phyloP scores from a whole-genome alignment of 2,797 vertebrate species.

The Cyclopterus lumpus region DNA sequence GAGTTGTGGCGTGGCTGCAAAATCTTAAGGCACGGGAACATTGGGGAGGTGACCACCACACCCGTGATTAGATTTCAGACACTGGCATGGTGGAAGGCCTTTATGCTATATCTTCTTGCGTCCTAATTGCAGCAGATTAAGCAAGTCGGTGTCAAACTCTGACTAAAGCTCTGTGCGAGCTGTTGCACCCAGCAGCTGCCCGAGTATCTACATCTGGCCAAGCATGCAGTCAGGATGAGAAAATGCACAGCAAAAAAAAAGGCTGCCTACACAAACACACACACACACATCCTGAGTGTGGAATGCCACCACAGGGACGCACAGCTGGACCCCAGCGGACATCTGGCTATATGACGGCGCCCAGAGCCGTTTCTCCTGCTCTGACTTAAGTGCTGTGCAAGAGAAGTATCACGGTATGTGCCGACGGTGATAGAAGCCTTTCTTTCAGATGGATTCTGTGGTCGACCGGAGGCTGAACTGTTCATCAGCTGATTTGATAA shows the following conservation, averaged over 20 bases:
- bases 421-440: constrained; percentile 26
- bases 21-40: constrained; percentile 45
- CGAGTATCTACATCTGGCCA: constrained; percentile 53
- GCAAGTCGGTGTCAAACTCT: constrained; percentile 39
- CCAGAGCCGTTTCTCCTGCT: constrained; percentile 43
- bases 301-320: constrained; percentile 62
- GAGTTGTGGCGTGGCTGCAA: constrained; percentile 38
- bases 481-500: constrained; percentile 74
- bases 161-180: constrained; percentile 35
- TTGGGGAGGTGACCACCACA: constrained; percentile 33
- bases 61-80: constrained; percentile 40
- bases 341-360: constrained; percentile 63
- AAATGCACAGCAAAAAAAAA: constrained; percentile 52
- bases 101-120: constrained; percentile 3
- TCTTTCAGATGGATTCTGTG: constrained; percentile 51
- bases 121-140: constrained; percentile 32
- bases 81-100: constrained; percentile 17
- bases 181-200: constrained; percentile 58
- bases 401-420: constrained; percentile 17
- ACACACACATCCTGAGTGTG: constrained; percentile 52
- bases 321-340: constrained; percentile 65
- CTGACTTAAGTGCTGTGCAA: constrained; percentile 21
- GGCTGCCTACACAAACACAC: constrained; percentile 44
- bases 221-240: constrained; percentile 54
- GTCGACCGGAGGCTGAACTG: constrained; percentile 66